Evolutionary conservation across 2,113 vertebrate genomes (phyloP), one percentile per base, ranked within the genome.

Genomic region (Microcebus ravelobensis): DNA sequence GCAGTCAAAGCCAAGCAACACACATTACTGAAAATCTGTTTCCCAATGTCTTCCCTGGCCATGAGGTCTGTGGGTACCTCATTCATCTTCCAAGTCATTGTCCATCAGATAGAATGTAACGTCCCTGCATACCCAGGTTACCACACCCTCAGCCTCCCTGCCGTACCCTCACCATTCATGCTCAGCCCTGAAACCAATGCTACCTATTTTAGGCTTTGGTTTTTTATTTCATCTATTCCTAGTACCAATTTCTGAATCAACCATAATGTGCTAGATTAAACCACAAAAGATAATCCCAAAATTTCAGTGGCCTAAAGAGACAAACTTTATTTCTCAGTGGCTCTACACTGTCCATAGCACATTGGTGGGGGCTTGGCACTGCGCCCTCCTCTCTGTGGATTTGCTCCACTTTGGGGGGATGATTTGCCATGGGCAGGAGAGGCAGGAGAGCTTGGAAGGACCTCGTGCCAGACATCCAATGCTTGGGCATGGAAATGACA

Each of bases 81-180:
- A 59, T 42, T 55, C 21, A 12, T 14, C 7, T 70, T 67, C 39
- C 36, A 50, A 71, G 63, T 4, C 42, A 61, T 23, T 76, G 45
- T 6, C 39, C 17, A 27, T 55, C 67, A 83, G 70, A 89, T 61
- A 12, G 23, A 76, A 68, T 29, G 6, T 27, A 6, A 4, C 13
- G 31, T 34, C 10, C 52, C 6, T 52, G 21, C 14, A 18, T 20
- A 59, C 9, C 36, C 11, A 3, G 45, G 17, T 50, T 45, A 42
- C 50, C 3, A 6, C 18, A 25, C 11, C n/a, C 7, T 36, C 0
- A 21, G 14, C 5, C 10, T 84, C 1, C 27, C 0, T 2, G 34
- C n/a, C 3, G 48, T 57, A 39, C 27, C 23, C 34, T 34, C 39
- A 3, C 10, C 2, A 23, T 27, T 48, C 8, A 70, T 21, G 20